These are phyloP conservation scores for Bucorvus abyssinicus DNA, from an alignment of 2,797 vertebrate species.

Conservation along the genomic window DNA sequence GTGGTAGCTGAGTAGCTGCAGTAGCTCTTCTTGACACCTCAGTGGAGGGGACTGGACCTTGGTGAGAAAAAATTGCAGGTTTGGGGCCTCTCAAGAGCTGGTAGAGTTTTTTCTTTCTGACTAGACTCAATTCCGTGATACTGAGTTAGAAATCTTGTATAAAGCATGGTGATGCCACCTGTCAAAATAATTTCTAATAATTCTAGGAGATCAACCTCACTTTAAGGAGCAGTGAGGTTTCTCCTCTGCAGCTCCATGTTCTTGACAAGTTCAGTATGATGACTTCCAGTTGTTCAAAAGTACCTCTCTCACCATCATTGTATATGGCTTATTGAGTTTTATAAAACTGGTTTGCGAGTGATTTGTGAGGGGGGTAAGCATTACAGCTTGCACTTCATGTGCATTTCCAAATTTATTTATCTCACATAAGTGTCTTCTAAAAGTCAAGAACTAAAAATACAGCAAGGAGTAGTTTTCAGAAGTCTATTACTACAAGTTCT, in stretches of 20 bases:
- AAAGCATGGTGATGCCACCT: background rate
- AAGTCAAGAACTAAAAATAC: constrained; percentile 30
- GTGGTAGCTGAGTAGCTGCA: too few species aligned
- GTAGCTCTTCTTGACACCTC: background rate
- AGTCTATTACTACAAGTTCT: constrained; percentile 4
- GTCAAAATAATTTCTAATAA: background rate
- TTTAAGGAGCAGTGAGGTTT: background rate
- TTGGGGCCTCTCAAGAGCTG: background rate
- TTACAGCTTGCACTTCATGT: constrained; percentile 18
- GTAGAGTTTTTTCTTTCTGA: background rate
- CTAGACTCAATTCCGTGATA: background rate
- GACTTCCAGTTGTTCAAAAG: constrained; percentile 12
- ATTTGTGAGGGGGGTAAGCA: constrained; percentile 26
- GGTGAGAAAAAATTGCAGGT: background rate
- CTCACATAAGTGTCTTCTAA: constrained; percentile 24
- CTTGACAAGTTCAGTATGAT: background rate
- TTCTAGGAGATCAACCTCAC: background rate
- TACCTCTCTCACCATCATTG: background rate
- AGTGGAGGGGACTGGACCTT: background rate
- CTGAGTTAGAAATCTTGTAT: background rate
- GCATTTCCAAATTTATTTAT: constrained; percentile 28
- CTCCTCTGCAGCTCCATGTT: background rate
- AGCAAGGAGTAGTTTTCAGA: constrained; percentile 7
- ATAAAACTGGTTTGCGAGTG: constrained; percentile 21
- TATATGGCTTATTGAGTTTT: constrained; percentile 31